A percentile compares a stretch with the other conserved stretches of the same genome.
Conservation (phyloP, 2,797 vertebrate genomes). For the Rhynchotus rufescens region DNA sequence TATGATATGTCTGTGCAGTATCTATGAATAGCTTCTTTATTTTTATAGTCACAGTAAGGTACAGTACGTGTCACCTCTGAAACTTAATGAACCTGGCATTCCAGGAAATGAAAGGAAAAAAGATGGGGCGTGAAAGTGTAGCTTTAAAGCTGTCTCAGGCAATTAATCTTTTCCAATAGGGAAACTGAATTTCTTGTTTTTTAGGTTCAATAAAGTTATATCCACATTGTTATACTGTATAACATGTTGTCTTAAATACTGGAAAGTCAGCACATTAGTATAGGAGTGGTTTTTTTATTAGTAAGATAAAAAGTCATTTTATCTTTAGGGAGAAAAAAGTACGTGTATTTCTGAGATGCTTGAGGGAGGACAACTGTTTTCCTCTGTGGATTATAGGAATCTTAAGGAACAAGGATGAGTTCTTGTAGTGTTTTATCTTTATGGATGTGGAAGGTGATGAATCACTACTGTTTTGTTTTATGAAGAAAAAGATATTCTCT, state of each 20-base stretch:
- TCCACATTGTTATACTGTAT: neutral
- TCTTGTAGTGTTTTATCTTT: neutral
- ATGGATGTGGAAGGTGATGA: neutral
- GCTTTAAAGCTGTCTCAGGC: neutral
- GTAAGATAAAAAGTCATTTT: neutral
- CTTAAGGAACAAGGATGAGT: neutral
- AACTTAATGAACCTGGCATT: constrained; percentile 47
- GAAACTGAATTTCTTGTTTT: neutral
- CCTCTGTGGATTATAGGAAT: neutral
- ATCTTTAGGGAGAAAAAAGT: neutral
- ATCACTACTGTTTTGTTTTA: neutral
- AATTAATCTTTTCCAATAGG: constrained; percentile 6
- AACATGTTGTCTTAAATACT: neutral
- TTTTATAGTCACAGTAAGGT: constrained; percentile 34
- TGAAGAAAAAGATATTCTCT: neutral
- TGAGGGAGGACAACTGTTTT: accelerated
- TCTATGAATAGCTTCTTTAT: constrained; percentile 32
- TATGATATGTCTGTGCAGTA: neutral
- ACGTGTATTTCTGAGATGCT: neutral
- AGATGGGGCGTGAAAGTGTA: neutral
- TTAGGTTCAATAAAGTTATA: neutral
- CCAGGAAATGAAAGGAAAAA: constrained; percentile 46
- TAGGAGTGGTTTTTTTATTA: neutral
- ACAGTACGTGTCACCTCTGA: constrained; percentile 30
- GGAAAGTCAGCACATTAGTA: neutral